Conservation (phyloP, 2,113 vertebrate species). For the Stomatorhinus ivindoensis region DNA sequence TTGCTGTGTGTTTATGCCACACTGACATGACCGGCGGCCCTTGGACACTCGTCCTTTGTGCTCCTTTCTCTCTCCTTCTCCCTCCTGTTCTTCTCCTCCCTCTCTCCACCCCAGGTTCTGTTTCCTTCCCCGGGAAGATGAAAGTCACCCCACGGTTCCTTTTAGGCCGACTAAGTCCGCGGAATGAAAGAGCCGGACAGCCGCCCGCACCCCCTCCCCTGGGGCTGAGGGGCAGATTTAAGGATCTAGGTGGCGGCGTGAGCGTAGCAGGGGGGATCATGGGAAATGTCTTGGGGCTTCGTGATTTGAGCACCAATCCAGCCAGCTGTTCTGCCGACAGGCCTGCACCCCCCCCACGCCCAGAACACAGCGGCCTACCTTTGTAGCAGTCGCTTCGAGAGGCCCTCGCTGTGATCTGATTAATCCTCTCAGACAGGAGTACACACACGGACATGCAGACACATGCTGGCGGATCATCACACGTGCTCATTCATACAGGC, state of each 20-base stretch:
- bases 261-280: background rate
- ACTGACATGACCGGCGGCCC: background rate
- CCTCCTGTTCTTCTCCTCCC: slow-evolving; percentile 22
- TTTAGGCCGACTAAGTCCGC: slow-evolving; percentile 58
- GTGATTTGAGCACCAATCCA: slow-evolving; percentile 46
- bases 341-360: background rate
- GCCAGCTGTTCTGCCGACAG: slow-evolving; percentile 59
- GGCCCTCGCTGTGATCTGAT: no score
- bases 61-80: background rate
- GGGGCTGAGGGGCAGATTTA: slow-evolving; percentile 35
- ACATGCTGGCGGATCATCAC: slow-evolving; percentile 23
- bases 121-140: slow-evolving; percentile 54
- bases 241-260: slow-evolving; percentile 29
- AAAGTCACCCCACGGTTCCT: slow-evolving; percentile 63
- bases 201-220: slow-evolving; percentile 31
- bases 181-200: slow-evolving; percentile 62
- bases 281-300: slow-evolving; percentile 38
- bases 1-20: background rate
- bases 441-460: slow-evolving; percentile 21
- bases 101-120: slow-evolving; percentile 38
- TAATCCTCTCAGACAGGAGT: slow-evolving; percentile 33
- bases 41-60: background rate
- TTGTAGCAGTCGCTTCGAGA: slow-evolving; percentile 15
- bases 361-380: slow-evolving; percentile 24
- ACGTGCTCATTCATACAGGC: slow-evolving; percentile 19